These are phyloP conservation scores for Yponomeuta malinellus DNA, from an alignment of 2,888 invertebrate genomes.

Conservation along the genomic window DNA sequence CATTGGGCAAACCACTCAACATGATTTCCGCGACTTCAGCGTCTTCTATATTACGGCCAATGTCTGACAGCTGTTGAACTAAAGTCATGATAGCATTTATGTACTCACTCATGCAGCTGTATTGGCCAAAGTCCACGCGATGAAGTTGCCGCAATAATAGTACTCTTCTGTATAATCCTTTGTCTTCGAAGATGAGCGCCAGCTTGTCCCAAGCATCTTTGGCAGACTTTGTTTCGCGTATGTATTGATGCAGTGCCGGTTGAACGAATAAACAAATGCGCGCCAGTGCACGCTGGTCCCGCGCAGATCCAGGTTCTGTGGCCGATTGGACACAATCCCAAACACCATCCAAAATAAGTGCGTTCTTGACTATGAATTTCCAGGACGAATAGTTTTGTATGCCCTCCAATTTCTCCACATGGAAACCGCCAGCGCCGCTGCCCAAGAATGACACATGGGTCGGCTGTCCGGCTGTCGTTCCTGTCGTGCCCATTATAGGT, in stretches of 20 bases:
- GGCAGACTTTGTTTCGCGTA: not conserved
- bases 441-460: not conserved
- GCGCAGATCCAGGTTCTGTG: not conserved
- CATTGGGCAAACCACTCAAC: constrained; percentile 9
- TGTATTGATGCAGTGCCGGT: constrained; percentile 7
- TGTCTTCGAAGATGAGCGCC: constrained; percentile 13
- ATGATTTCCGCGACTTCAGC: constrained; percentile 16
- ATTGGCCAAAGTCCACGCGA: not conserved
- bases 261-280: not conserved
- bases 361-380: not conserved
- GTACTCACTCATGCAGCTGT: constrained; percentile 14
- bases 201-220: constrained; percentile 8
- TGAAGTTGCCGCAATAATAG: constrained; percentile 13
- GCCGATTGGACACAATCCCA: not conserved
- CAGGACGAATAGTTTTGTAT: not conserved
- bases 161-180: constrained; percentile 15
- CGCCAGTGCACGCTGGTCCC: not conserved
- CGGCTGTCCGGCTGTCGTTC: not conserved
- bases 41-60: constrained; percentile 11
- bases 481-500: no score
- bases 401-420: not conserved
- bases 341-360: not conserved
- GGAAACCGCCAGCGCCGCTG: not conserved
- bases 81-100: constrained; percentile 11
- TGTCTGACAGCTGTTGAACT: constrained; percentile 16